Evolutionary conservation across 2,113 vertebrate genomes (phyloP).

Genomic region (Oncorhynchus mykiss): DNA sequence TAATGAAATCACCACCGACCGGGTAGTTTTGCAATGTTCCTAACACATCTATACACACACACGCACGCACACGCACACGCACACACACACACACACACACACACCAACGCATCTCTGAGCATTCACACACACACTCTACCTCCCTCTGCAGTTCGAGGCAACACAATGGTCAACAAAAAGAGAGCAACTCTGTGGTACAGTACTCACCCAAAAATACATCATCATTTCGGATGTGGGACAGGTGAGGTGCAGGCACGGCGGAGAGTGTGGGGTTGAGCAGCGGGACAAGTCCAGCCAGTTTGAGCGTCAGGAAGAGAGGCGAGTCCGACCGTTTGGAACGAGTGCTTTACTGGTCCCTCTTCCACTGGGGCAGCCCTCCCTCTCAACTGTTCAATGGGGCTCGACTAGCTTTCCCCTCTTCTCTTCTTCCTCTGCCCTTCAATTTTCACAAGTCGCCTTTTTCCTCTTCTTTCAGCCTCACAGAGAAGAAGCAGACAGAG

Average conservation of each 20-base stretch:
- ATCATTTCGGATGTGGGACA: constrained; percentile 67
- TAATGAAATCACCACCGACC: background rate
- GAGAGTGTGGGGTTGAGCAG: constrained; percentile 25
- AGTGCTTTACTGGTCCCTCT: constrained; percentile 54
- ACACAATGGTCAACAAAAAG: background rate
- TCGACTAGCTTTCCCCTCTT: constrained; percentile 47
- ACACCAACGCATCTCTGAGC: no score
- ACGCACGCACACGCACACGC: no score
- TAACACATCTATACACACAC: background rate
- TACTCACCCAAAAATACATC: constrained; percentile 83
- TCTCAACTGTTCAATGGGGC: constrained; percentile 53
- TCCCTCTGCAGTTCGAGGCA: background rate
- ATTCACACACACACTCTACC: no score
- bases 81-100: no score
- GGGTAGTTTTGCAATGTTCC: background rate
- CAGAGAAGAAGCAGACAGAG: constrained; percentile 4
- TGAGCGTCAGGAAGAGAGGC: background rate
- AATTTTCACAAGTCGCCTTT: constrained; percentile 32
- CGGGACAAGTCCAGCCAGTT: constrained; percentile 58
- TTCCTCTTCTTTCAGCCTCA: constrained; percentile 34
- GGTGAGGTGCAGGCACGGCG: constrained; percentile 37
- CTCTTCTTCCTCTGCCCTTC: constrained; percentile 38
- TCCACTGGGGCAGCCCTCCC: constrained; percentile 57
- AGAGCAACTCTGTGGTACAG: constrained; percentile 24
- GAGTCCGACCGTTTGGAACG: constrained; percentile 8